A percentile compares a stretch with the other conserved stretches of the same genome.
phyloP scores from a whole-genome alignment of 2,888 invertebrate genomes.

The Dynastes tityus region DNA sequence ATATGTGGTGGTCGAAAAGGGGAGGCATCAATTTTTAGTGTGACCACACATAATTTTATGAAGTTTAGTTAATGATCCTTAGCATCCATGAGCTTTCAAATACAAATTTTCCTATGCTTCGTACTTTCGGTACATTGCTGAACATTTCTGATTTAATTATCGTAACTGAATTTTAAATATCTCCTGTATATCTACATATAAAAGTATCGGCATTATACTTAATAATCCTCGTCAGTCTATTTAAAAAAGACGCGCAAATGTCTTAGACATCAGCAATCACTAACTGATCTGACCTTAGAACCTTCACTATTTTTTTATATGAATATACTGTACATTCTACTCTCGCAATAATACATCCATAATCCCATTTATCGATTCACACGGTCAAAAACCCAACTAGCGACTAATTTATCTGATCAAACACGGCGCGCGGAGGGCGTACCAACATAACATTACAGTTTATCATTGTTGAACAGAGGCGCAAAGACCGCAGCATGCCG shows the following conservation, averaged over 20 bases:
- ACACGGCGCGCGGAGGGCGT: slow-evolving; percentile 63
- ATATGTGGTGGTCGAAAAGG: no score
- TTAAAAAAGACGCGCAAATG: slow-evolving; percentile 22
- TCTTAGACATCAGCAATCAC: slow-evolving; percentile 25
- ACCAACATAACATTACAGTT: slow-evolving; percentile 65
- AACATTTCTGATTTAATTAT: neutral
- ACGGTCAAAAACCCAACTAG: slow-evolving; percentile 69
- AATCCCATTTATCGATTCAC: slow-evolving; percentile 69
- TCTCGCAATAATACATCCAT: slow-evolving; percentile 63
- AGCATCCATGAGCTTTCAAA: no score
- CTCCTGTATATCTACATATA: neutral
- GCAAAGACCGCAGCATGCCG: slow-evolving; percentile 14
- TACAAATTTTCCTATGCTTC: neutral
- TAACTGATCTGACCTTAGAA: slow-evolving; percentile 53
- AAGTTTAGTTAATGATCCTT: neutral
- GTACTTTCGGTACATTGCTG: neutral
- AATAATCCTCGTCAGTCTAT: slow-evolving; percentile 32
- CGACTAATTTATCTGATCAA: slow-evolving; percentile 69
- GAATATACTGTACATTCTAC: slow-evolving; percentile 56
- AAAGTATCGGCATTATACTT: slow-evolving; percentile 12
- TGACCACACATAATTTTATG: neutral
- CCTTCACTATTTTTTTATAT: slow-evolving; percentile 53
- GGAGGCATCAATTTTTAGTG: no score
- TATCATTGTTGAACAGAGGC: slow-evolving; percentile 51
- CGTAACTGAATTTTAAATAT: neutral